These are phyloP conservation scores for Lasioglossum pauxillum DNA, from an alignment of 2,888 invertebrate species.

Conservation along the genomic window DNA sequence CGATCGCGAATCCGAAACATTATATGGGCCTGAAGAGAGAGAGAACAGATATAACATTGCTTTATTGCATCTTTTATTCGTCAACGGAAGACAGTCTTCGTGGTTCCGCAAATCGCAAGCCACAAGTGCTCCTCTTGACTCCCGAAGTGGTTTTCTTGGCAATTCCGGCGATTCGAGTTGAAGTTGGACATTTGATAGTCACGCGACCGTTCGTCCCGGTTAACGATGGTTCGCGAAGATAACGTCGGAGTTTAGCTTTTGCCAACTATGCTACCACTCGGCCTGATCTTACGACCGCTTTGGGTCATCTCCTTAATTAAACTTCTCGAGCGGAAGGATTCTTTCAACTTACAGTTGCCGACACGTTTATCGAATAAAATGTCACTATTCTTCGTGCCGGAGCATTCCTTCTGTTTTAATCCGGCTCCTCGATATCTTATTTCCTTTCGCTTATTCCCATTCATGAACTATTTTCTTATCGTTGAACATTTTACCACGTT, in stretches of 20 bases:
- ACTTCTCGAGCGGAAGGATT: constrained; percentile 36
- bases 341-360: constrained; percentile 33
- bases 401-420: neutral
- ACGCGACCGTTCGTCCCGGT: constrained; percentile 30
- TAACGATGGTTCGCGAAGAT: constrained; percentile 46
- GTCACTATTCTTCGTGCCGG: neutral
- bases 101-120: constrained; percentile 14
- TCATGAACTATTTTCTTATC: neutral
- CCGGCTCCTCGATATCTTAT: neutral
- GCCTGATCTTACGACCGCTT: constrained; percentile 36
- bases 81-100: constrained; percentile 21
- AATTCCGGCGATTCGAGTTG: constrained; percentile 44
- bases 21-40: no score
- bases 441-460: neutral
- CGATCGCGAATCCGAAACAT: neutral
- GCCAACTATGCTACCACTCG: constrained; percentile 30
- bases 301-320: constrained; percentile 59
- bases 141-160: constrained; percentile 19
- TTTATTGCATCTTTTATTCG: constrained; percentile 12
- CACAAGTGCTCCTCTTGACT: constrained; percentile 39
- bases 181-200: constrained; percentile 52
- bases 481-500: no score
- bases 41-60: neutral
- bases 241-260: constrained; percentile 41
- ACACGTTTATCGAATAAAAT: constrained; percentile 44